Base-by-base conservation (phyloP, 1,140 invertebrate genomes). In the Drosophila kikkawai region DNA sequence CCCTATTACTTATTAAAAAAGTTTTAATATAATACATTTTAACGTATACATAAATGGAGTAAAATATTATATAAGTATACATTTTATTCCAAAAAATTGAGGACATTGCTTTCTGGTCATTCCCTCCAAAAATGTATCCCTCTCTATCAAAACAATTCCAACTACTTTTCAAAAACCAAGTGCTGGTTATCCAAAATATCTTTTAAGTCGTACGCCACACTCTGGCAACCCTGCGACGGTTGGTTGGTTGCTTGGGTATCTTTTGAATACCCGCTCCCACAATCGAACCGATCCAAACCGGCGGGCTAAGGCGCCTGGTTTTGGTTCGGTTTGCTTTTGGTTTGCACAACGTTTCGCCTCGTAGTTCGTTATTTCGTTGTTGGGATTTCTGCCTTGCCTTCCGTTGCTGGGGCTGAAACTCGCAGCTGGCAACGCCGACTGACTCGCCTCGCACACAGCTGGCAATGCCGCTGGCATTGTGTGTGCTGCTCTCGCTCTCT, bases 341-440 rank as follows among this genome's bases (percentile, higher is more conserved):
- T 82, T 83, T 86, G 82, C 82, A 86, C 82, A 86, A 85, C 82
- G 78, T 76, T 69, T 64, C 75, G 82, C 61, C 65, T 73, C 45
- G 63, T 55, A 63, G 67, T 67, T 69, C 47, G 66, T 66, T 80
- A 77, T 77, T 81, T 71, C 66, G 76, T 56, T 66, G 66, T 53
- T 82, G 73, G 61, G 39, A 67, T 64, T 61, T 59, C 60, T 75
- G 53, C 50, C 51, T 37, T 51, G 48, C 36, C 50, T 39, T 53
- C 60, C 47, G 44, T 69, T 41, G 64, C 48, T 70, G 67, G 61
- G 68, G 29, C 42, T 48, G 12, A 42, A 70, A 55, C 19, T 70
- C 37, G 15, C 22, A 45, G n/a, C 69, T 73, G 69, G 69, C 67
- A 73, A 73, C 51, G 29, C 67, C 45, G 45, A 15, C 22, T 12